Evolutionary conservation across 2,797 vertebrate species (phyloP), one percentile per base, ranked within the genome.

Genomic region (Loris lydekkerianus): DNA sequence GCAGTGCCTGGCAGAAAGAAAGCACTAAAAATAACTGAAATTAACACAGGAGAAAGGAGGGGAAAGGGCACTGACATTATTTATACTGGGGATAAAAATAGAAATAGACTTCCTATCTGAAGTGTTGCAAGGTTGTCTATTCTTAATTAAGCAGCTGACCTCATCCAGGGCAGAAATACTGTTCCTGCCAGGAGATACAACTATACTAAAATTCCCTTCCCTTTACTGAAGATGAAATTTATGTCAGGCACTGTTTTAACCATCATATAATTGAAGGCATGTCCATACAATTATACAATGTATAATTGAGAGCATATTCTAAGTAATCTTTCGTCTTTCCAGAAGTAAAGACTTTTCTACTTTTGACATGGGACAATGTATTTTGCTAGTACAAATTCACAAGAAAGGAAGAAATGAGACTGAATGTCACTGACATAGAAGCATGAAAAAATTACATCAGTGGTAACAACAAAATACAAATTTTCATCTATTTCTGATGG

Each of bases 401-500:
- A 76, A 67, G 67, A 80, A 91, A 94, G 34, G 25, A 65, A 81
- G 27, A 90, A 93, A 95, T n/a, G 60, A 91, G 94, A 95, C 70
- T 34, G 67, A 94, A 96, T 91, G 89, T 94, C 84, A 93, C 80
- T 61, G 46, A 86, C 80, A 75, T 60, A 93, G 92, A 92, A 95
- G 93, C 72, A 94, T 40, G 65, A 91, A 91, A 63, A 83, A 93
- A 91, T 89, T 94, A 93, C 11, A 89, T 25, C 77, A 75, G 5
- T 65, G 53, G 89, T 91, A 94, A 93, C 86, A 96, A 86, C 75
- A 93, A 96, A 91, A 93, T 93, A 86, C 91, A 91, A 96, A 77
- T 93, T 97, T 96, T 94, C 89, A 93, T 97, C 89, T 96, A 43
- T 76, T 96, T 84, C 92, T 93, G 87, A 93, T 84, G 84, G 89